phyloP scores from a whole-genome alignment of 2,113 vertebrate genomes.

The Dromas ardeola region DNA sequence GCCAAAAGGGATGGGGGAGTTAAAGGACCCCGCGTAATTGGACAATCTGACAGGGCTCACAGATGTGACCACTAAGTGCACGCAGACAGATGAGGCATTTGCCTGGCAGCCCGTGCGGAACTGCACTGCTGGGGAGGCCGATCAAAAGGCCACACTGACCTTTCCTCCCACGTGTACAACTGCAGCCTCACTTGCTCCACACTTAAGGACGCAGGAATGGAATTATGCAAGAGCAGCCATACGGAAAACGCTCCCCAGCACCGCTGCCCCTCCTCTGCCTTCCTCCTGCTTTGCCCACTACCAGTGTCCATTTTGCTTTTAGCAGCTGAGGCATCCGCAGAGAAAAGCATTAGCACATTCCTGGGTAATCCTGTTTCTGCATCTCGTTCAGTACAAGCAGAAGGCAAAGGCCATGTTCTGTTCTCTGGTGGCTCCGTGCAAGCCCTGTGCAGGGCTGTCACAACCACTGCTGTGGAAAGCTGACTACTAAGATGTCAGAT shows the following conservation, averaged over 20 bases:
- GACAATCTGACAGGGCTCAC: not conserved
- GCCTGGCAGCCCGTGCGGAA: not conserved
- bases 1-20: not conserved
- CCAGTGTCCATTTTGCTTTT: not conserved
- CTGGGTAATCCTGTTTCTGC: not conserved
- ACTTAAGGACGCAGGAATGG: not conserved
- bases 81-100: not conserved
- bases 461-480: not conserved
- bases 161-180: conserved; percentile 3
- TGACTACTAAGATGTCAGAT: not conserved
- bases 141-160: conserved; percentile 22
- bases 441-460: not conserved
- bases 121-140: not conserved
- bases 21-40: not conserved
- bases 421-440: not conserved
- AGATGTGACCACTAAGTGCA: conserved; percentile 21
- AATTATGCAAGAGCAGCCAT: not conserved
- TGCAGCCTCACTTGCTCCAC: not conserved
- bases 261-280: not conserved
- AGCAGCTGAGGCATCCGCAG: conserved; percentile 19
- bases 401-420: conserved; percentile 2
- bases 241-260: not conserved
- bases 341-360: conserved; percentile 16
- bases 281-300: not conserved
- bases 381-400: not conserved